A percentile compares a stretch with the other conserved stretches of the same genome.
phyloP scores from a whole-genome alignment of 2,888 invertebrate genomes.

The Prosapia bicincta region DNA sequence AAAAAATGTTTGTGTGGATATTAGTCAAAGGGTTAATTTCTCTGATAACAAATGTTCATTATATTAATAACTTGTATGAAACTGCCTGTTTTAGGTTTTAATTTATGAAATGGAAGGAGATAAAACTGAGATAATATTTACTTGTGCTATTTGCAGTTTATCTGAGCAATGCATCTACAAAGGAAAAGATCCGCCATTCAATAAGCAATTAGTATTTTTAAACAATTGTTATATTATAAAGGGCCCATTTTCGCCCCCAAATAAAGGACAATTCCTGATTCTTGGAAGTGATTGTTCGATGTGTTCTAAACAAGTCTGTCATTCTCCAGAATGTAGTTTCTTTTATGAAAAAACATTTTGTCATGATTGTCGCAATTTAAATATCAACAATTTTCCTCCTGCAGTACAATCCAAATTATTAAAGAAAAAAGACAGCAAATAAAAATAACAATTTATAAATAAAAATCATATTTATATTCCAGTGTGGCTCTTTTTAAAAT shows the following conservation, averaged over 20 bases:
- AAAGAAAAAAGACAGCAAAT: not conserved
- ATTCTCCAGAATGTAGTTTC: conserved; percentile 70
- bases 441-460: not conserved
- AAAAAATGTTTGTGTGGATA: too few relatives aligned
- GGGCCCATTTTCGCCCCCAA: conserved; percentile 77
- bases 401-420: conserved; percentile 50
- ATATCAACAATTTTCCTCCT: conserved; percentile 60
- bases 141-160: conserved; percentile 63
- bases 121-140: conserved; percentile 49
- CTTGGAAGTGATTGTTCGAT: conserved; percentile 70
- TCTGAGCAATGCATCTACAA: conserved; percentile 71
- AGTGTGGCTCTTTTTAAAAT: not conserved
- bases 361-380: conserved; percentile 60
- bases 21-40: too few relatives aligned
- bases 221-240: conserved; percentile 78
- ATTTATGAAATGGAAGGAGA: conserved; percentile 19
- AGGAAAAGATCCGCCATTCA: conserved; percentile 71
- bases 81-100: conserved; percentile 21
- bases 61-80: too few relatives aligned
- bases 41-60: too few relatives aligned
- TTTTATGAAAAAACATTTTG: conserved; percentile 76
- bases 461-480: not conserved
- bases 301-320: conserved; percentile 69
- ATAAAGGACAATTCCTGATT: conserved; percentile 70
- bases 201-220: conserved; percentile 60